phyloP scores from a whole-genome alignment of 2,113 vertebrate species.

The Ascaphus truei region DNA sequence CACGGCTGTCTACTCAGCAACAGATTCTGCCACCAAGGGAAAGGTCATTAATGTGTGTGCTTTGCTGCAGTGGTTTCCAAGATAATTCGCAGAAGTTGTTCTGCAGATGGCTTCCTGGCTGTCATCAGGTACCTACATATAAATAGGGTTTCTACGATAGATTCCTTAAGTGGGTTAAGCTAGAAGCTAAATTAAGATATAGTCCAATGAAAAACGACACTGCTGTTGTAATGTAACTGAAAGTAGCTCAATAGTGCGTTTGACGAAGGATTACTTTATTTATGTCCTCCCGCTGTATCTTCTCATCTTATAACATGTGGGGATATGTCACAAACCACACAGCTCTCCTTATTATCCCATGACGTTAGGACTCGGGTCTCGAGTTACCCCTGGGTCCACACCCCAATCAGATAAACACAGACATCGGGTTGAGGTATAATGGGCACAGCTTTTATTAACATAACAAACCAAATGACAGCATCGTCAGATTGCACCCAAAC shows the following conservation, averaged over 20 bases:
- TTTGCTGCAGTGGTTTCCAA: constrained; percentile 60
- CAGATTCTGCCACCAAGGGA: constrained; percentile 67
- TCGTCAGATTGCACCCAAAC: too few relatives aligned
- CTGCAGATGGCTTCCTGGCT: constrained; percentile 75
- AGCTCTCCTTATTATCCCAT: not conserved
- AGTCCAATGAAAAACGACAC: not conserved
- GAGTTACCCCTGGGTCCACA: too few relatives aligned
- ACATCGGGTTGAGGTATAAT: too few relatives aligned
- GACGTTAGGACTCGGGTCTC: too few relatives aligned
- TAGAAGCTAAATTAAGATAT: constrained; percentile 67
- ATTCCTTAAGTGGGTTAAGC: constrained; percentile 68
- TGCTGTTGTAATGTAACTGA: not conserved
- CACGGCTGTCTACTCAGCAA: constrained; percentile 60
- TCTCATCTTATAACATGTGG: not conserved
- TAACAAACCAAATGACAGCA: too few relatives aligned
- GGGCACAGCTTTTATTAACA: too few relatives aligned
- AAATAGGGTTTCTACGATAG: constrained; percentile 57
- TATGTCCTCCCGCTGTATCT: not conserved
- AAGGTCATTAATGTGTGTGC: constrained; percentile 65
- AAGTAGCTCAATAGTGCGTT: not conserved
- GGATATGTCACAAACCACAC: not conserved
- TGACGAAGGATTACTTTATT: constrained; percentile 5
- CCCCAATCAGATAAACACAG: too few relatives aligned
- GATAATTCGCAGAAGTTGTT: constrained; percentile 72
- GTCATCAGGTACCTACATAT: constrained; percentile 68